Evolutionary conservation across 2,888 invertebrate genomes (phyloP).

Genomic region (Clostera curtula): DNA sequence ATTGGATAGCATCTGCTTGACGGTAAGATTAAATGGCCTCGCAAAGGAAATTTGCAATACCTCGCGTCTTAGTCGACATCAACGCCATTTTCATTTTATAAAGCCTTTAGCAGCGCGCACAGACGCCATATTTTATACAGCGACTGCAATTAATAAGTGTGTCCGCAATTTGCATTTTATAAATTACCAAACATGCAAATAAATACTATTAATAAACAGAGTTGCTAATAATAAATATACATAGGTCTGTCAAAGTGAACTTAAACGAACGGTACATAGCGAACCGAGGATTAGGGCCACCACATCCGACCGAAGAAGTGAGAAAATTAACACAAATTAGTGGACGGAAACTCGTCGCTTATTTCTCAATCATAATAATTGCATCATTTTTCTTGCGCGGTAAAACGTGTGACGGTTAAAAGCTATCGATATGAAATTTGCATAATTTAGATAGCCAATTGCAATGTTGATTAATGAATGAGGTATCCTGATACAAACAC

Average conservation of each 20-base stretch:
- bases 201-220: conserved; percentile 8
- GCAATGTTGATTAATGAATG: too few relatives aligned
- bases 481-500: too few relatives aligned
- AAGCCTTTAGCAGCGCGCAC: conserved; percentile 19
- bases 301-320: background rate
- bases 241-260: background rate
- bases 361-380: too few relatives aligned
- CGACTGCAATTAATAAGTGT: conserved; percentile 32
- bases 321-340: too few relatives aligned
- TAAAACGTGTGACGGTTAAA: too few relatives aligned
- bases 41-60: conserved; percentile 38
- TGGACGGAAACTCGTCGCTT: too few relatives aligned
- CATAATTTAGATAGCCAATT: too few relatives aligned
- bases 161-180: conserved; percentile 36
- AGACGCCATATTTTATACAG: conserved; percentile 28
- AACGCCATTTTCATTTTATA: conserved; percentile 28
- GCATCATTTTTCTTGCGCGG: too few relatives aligned
- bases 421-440: too few relatives aligned
- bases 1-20: conserved; percentile 61
- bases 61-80: conserved; percentile 11
- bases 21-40: conserved; percentile 54
- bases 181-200: conserved; percentile 20
- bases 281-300: conserved; percentile 1
- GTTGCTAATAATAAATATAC: conserved; percentile 1
- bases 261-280: background rate